Evolutionary conservation across 1,140 invertebrate species (phyloP).

Genomic region (Lycorma delicatula): DNA sequence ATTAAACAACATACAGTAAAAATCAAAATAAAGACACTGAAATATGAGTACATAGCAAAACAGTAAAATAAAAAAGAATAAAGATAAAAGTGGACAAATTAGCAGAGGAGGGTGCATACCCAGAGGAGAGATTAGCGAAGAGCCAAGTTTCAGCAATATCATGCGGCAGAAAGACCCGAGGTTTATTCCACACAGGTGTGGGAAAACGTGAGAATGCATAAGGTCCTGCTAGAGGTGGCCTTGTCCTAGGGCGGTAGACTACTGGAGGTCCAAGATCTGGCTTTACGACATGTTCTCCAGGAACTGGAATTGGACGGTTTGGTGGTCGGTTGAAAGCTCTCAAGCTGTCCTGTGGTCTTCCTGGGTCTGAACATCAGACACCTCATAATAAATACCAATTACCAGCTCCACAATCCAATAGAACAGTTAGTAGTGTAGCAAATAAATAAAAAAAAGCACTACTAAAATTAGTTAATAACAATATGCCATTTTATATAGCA

Average conservation of each 20-base stretch:
- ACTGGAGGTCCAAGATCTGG: constrained; percentile 47
- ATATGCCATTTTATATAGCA: no score
- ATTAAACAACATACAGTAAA: no score
- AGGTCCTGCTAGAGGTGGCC: constrained; percentile 74
- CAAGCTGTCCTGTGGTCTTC: constrained; percentile 26
- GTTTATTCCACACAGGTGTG: constrained; percentile 64
- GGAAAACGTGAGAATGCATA: constrained; percentile 85
- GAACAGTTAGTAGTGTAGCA: no score
- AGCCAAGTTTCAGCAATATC: constrained; percentile 72
- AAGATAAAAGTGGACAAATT: no score
- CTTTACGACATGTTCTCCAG: constrained; percentile 46
- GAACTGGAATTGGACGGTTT: constrained; percentile 40
- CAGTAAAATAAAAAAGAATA: no score
- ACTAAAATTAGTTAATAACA: no score
- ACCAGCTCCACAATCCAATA: no score
- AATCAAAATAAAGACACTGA: no score
- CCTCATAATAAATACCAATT: no score
- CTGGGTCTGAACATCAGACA: no score
- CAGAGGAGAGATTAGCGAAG: constrained; percentile 70
- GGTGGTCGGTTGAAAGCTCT: constrained; percentile 40
- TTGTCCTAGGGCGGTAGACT: constrained; percentile 49
- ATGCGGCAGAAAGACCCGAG: constrained; percentile 66
- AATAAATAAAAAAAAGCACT: no score
- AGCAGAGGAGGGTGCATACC: constrained; percentile 47
- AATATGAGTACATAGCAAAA: no score